Conservation (phyloP, 2,888 invertebrate species). For the Halictus quadricinctus region DNA sequence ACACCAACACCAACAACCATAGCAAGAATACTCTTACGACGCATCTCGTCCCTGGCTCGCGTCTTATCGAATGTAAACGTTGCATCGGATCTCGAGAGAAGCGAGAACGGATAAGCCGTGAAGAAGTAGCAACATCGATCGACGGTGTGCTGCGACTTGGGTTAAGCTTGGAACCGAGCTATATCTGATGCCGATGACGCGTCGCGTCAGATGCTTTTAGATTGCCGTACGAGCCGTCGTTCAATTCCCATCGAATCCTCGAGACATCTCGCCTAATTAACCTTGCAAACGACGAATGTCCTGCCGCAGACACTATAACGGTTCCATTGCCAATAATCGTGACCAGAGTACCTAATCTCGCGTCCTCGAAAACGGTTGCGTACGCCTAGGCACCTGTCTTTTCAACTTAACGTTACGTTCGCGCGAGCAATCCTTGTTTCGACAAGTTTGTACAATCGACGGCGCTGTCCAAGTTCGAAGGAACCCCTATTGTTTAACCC, state of each 20-base stretch:
- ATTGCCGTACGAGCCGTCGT: neutral
- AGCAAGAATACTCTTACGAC: neutral
- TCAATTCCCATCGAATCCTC: neutral
- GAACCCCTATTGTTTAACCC: neutral
- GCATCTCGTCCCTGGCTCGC: neutral
- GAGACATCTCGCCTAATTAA: neutral
- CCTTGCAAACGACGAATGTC: neutral
- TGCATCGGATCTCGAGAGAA: conserved; percentile 5
- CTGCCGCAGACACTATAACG: neutral
- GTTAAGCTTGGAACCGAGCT: neutral
- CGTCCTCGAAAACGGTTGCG: neutral
- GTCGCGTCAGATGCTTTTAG: conserved; percentile 1
- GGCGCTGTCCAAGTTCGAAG: neutral
- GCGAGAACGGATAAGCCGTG: neutral
- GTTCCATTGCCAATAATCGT: neutral
- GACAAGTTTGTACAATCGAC: neutral
- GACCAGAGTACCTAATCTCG: neutral
- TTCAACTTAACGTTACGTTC: no score
- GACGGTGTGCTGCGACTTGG: neutral
- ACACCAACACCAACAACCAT: neutral
- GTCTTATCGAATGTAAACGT: neutral
- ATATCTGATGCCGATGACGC: neutral
- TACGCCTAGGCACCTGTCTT: neutral
- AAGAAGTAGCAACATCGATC: conserved; percentile 7
- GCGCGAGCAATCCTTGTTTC: neutral